A percentile compares a stretch with the other conserved stretches of the same genome.
Conservation (phyloP, 2,797 vertebrate genomes). For the Ptychobarbus kaznakovi region DNA sequence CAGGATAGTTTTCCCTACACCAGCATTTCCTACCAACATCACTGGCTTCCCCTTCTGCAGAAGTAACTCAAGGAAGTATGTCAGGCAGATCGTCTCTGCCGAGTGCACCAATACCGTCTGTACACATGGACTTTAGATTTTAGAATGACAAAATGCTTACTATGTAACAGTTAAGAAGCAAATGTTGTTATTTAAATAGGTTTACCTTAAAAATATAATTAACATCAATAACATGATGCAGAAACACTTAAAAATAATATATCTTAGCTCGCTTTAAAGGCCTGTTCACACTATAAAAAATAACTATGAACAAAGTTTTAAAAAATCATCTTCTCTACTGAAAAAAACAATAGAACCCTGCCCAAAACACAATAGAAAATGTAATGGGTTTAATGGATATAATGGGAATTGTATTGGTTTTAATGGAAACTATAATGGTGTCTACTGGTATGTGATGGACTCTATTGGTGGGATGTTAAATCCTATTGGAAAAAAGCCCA, state of each 20-base stretch:
- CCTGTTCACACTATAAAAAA: background rate
- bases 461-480: no score
- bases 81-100: constrained; percentile 75
- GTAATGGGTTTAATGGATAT: no score
- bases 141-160: background rate
- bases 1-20: constrained; percentile 78
- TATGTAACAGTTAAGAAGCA: background rate
- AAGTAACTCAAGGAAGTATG: constrained; percentile 79
- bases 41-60: constrained; percentile 75
- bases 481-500: no score
- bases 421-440: no score
- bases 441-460: no score
- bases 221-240: background rate
- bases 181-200: background rate
- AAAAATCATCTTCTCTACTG: background rate
- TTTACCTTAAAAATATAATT: background rate
- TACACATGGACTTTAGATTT: constrained; percentile 48
- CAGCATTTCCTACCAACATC: constrained; percentile 79
- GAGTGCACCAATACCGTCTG: constrained; percentile 76
- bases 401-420: no score
- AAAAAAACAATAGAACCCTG: no score
- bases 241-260: background rate
- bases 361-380: no score
- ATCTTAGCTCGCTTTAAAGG: background rate
- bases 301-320: background rate